These are phyloP conservation scores for Escarpia spicata DNA, from an alignment of 2,888 invertebrate species.

Conservation along the genomic window DNA sequence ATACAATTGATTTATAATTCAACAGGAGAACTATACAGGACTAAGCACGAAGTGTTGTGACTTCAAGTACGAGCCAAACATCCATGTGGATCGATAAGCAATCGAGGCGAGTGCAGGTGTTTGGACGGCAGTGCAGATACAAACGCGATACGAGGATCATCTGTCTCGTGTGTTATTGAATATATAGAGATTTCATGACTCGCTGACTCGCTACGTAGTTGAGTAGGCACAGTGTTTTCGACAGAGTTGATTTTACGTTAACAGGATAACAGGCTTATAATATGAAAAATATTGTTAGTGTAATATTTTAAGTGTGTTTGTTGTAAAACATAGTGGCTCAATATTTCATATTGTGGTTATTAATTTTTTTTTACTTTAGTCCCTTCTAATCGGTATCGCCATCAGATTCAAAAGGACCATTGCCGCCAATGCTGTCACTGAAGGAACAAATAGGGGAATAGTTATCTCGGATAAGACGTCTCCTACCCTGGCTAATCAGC, in stretches of 20 bases:
- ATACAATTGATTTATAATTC: too few relatives aligned
- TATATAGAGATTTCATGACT: background rate
- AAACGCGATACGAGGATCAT: background rate
- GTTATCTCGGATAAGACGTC: background rate
- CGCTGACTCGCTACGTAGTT: background rate
- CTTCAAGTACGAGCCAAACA: background rate
- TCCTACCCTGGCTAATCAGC: background rate
- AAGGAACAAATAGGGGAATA: background rate
- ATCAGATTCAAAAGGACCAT: background rate
- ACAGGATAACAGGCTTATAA: too few relatives aligned
- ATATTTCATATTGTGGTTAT: too few relatives aligned
- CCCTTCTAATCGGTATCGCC: background rate
- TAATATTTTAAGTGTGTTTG: too few relatives aligned
- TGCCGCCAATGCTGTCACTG: background rate
- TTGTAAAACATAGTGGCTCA: too few relatives aligned
- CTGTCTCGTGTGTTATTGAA: background rate
- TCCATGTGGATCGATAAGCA: background rate
- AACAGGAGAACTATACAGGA: too few relatives aligned
- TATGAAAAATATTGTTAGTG: too few relatives aligned
- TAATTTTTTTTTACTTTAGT: background rate
- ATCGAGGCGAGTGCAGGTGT: background rate
- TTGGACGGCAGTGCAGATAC: background rate
- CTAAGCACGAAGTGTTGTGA: too few relatives aligned
- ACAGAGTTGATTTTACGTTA: background rate
- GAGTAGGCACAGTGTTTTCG: background rate